These are phyloP conservation scores for Rotaria macrura DNA, from an alignment of 2,888 invertebrate species.

Conservation along the genomic window DNA sequence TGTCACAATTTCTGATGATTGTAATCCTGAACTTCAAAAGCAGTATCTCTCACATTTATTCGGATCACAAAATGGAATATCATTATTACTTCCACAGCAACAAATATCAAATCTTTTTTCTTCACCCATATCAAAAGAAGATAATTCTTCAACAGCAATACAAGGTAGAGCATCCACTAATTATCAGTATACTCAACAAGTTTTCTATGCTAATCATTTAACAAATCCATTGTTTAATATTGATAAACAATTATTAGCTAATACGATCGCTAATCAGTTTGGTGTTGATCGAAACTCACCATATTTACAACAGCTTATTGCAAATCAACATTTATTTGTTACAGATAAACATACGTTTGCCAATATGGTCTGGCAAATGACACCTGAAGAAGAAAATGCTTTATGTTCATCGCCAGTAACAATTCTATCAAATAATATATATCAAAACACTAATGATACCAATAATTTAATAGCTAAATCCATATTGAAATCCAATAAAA, in stretches of 20 bases:
- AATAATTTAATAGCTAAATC: neutral
- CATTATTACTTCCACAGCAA: neutral
- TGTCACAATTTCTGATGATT: neutral
- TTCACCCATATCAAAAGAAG: neutral
- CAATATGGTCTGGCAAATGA: constrained; percentile 11
- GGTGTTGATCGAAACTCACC: neutral
- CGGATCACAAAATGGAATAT: neutral
- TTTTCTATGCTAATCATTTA: neutral
- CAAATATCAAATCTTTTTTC: neutral
- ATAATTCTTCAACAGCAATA: neutral
- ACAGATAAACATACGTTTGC: constrained; percentile 5
- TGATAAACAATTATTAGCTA: neutral
- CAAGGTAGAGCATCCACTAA: neutral
- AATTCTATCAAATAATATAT: neutral
- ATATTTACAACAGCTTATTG: neutral
- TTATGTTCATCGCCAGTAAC: neutral
- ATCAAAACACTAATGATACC: neutral
- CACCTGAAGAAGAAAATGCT: neutral
- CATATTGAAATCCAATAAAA: neutral
- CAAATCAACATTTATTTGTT: constrained; percentile 6
- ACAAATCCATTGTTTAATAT: constrained; percentile 6
- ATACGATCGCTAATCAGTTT: constrained; percentile 20
- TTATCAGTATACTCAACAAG: neutral
- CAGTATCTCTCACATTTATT: neutral
- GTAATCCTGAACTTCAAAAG: neutral